phyloP scores from a whole-genome alignment of 2,888 invertebrate species.

The Melipona bicolor region DNA sequence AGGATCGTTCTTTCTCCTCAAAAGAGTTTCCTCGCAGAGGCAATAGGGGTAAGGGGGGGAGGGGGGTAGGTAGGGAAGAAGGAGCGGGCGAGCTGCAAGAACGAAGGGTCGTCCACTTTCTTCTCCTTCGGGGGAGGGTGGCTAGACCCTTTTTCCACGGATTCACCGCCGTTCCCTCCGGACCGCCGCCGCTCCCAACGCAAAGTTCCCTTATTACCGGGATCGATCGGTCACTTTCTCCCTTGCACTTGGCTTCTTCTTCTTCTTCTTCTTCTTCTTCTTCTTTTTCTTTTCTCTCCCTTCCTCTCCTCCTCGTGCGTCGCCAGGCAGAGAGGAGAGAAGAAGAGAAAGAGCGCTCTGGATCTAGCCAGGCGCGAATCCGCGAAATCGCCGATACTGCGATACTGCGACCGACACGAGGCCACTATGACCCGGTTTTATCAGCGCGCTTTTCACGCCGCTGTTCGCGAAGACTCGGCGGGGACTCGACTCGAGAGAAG shows the following conservation, averaged over 20 bases:
- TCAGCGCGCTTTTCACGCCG: not conserved
- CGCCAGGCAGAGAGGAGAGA: not conserved
- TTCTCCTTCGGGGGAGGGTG: conserved; percentile 34
- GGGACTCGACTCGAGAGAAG: not conserved
- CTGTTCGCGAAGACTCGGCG: not conserved
- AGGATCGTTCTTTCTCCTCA: conserved; percentile 58
- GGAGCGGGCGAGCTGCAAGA: conserved; percentile 7
- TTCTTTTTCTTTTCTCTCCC: too few relatives aligned
- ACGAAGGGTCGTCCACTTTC: conserved; percentile 63
- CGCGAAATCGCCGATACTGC: not conserved
- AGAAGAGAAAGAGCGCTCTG: too few relatives aligned
- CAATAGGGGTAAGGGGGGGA: too few relatives aligned
- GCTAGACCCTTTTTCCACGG: conserved; percentile 54
- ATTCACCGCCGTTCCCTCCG: conserved; percentile 34
- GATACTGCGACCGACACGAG: not conserved
- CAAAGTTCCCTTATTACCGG: conserved; percentile 66
- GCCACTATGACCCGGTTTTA: not conserved
- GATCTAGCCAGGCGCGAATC: not conserved
- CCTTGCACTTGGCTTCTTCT: not conserved
- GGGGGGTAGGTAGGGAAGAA: not conserved
- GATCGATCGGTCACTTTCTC: conserved; percentile 64
- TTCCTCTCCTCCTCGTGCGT: not conserved
- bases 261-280: too few relatives aligned
- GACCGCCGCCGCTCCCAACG: conserved; percentile 36
- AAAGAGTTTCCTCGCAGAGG: conserved; percentile 40